phyloP scores from a whole-genome alignment of 53 echinoderm and acorn worm genomes.

The Mesocentrotus franciscanus region DNA sequence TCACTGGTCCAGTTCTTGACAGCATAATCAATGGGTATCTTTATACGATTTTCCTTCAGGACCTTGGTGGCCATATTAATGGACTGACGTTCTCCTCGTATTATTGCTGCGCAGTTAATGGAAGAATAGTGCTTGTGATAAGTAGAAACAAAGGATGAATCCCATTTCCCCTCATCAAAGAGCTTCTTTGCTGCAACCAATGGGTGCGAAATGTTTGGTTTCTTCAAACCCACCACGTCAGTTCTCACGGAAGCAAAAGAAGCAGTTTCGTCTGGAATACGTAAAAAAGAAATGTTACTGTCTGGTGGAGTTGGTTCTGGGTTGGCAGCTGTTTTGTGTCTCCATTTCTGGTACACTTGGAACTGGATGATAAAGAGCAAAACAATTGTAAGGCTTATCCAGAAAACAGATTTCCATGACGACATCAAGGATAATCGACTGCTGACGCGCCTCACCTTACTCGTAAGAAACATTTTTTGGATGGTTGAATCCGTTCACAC shows the following conservation, averaged over 20 bases:
- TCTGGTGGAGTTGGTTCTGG: background rate
- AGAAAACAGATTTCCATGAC: background rate
- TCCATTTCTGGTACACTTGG: background rate
- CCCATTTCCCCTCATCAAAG: slow-evolving; percentile 31
- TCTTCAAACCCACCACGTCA: background rate
- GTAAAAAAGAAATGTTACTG: background rate
- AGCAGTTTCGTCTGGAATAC: background rate
- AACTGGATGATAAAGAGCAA: background rate
- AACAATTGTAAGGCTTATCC: background rate
- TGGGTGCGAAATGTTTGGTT: background rate
- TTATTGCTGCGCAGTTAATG: slow-evolving; percentile 22
- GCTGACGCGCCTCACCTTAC: background rate
- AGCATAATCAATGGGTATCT: background rate
- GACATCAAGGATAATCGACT: background rate
- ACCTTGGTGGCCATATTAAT: background rate
- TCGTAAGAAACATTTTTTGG: background rate
- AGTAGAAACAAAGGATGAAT: slow-evolving; percentile 12
- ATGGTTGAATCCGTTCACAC: background rate
- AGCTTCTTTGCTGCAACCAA: background rate
- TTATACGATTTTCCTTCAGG: background rate
- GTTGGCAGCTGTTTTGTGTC: background rate
- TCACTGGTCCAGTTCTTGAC: slow-evolving; percentile 66
- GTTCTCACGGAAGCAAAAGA: background rate
- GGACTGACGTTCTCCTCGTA: slow-evolving; percentile 9
- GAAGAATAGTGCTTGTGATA: slow-evolving; percentile 17